Base-by-base conservation (phyloP, 2,113 vertebrate genomes). In the Petroica traversi region DNA sequence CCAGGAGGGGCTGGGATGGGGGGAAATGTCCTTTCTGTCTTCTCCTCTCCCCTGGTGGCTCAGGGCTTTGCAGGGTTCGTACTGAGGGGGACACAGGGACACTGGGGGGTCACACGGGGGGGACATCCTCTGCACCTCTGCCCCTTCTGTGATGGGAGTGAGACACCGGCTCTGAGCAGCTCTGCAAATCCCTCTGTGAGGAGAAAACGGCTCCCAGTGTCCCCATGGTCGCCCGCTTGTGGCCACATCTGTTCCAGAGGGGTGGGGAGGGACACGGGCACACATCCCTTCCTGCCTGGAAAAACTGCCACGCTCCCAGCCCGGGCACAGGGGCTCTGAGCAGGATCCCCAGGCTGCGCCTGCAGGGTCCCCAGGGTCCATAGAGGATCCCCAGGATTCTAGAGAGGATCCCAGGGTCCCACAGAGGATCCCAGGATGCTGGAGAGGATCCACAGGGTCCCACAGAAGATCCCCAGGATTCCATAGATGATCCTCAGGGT, bases 171-270 rank as follows among this genome's bases (percentile, higher is more conserved):
- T 18, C 3, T 10, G 6, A 28, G 14, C 2, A 33, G 29, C 26
- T 77, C 51, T 67, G 36, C 22, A 57, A 40, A 69, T 9, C 23
- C 34, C 38, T 55, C 40, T 45, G 23, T 19, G 41, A 52, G 45
- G 15, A 75, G 43, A 49, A 40, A 13, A 22, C 54, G 14, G 3
- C 6, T 8, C 36, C 40, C 24, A 26, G 19, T 8, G 19, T 34
- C 38, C 48, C 71, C 5, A 0, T 1, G 3, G 4, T 57, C 49
- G 19, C 9, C 33, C n/a, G 5, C 33, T 18, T 6, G 1, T 2
- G 29, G 46, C 24, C 69, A 46, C 2, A 0, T n/a, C 69, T 74
- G 46, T 19, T 69, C 76, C 46, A 66, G 83, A 76, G 43, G 38
- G 38, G 11, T 0, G 8, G 25, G 52, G 58, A 76, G 25, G 59